Percentiles rank a stretch among this genome's conserved stretches.
Evolutionary conservation across 2,888 invertebrate species (phyloP).

Genomic region (Lasius fuliginosus): DNA sequence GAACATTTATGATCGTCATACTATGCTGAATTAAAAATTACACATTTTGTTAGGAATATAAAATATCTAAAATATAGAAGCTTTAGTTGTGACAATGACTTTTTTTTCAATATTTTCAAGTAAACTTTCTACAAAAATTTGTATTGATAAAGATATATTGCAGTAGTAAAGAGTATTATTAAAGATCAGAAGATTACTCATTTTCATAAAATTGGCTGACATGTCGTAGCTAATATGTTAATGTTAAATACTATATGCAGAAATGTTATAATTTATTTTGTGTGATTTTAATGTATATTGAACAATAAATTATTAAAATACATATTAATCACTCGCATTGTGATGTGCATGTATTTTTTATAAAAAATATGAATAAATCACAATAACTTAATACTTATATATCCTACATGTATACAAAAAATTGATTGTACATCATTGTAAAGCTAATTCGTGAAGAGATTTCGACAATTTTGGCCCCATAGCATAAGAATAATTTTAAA

Average conservation of each 20-base stretch:
- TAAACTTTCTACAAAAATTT: conserved; percentile 7
- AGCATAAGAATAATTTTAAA: background rate
- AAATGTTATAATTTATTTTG: conserved; percentile 44
- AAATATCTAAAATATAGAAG: conserved; percentile 41
- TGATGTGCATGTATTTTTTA: conserved; percentile 66
- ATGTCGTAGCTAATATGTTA: conserved; percentile 8
- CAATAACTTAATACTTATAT: background rate
- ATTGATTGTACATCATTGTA: background rate
- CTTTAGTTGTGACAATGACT: conserved; percentile 44
- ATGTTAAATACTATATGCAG: conserved; percentile 30
- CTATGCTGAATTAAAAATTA: conserved; percentile 95
- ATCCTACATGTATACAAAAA: background rate
- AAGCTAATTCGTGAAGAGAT: background rate
- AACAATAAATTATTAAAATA: conserved; percentile 63
- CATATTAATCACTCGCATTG: conserved; percentile 52
- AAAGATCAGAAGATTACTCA: conserved; percentile 46
- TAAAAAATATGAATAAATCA: conserved; percentile 62
- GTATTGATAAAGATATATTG: conserved; percentile 22
- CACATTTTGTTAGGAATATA: conserved; percentile 52
- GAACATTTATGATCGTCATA: conserved; percentile 98
- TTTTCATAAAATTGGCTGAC: conserved; percentile 4
- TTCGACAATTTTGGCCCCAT: background rate
- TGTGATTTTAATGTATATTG: conserved; percentile 41
- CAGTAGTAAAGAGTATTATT: conserved; percentile 35
- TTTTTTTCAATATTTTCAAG: conserved; percentile 33